phyloP scores from a whole-genome alignment of 2,888 invertebrate genomes.

The Drosophila subquinaria region DNA sequence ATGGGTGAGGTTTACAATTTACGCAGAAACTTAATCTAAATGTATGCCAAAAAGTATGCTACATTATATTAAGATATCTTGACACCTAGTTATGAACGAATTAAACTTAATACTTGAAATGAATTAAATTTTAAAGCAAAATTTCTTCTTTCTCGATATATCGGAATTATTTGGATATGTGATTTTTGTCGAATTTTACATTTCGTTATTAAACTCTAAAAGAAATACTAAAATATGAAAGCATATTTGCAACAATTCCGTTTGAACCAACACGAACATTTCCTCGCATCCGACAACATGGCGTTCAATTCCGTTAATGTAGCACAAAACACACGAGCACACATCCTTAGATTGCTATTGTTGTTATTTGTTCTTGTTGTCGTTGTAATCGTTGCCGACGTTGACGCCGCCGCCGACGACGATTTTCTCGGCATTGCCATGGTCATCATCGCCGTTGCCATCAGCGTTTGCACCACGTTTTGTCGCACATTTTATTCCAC shows the following conservation, averaged over 20 bases:
- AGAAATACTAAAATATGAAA: constrained; percentile 49
- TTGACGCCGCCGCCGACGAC: constrained; percentile 39
- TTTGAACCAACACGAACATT: constrained; percentile 72
- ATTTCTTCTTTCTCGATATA: no score
- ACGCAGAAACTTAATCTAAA: background rate
- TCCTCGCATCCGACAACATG: constrained; percentile 78
- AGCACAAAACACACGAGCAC: constrained; percentile 47
- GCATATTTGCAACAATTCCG: constrained; percentile 68
- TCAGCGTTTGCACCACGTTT: constrained; percentile 61
- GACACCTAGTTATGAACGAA: no score
- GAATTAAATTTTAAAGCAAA: no score
- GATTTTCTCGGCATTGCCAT: constrained; percentile 56
- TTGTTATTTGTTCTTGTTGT: constrained; percentile 42
- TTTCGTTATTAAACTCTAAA: no score
- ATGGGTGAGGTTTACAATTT: background rate
- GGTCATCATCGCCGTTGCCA: constrained; percentile 51
- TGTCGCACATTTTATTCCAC: constrained; percentile 68
- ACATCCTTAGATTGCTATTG: constrained; percentile 38
- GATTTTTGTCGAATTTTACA: no score
- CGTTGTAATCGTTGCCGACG: constrained; percentile 61
- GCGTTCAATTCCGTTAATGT: constrained; percentile 81
- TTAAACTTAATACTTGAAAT: no score
- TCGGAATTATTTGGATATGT: no score
- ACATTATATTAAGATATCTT: background rate
- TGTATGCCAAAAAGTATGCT: background rate